Base-by-base conservation (phyloP, 2,113 vertebrate species). In the Ciconia stormi region DNA sequence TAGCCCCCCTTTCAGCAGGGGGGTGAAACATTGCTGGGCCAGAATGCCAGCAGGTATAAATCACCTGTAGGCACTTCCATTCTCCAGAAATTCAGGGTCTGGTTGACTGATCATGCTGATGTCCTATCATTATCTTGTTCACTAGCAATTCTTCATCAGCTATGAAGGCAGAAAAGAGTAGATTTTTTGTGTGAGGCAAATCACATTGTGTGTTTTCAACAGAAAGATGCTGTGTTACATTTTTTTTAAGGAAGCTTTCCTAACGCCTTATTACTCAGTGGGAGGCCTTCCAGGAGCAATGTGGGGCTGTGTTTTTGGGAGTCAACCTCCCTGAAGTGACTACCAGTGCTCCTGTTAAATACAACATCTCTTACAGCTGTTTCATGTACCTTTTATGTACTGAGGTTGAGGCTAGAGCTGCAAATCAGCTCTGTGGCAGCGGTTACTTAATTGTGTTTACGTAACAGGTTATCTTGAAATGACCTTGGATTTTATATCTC, bases 301-400 rank as follows among this genome's bases (percentile, higher is more conserved):
- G 52, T 6, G 2, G 65, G 56, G 15, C 71, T 82, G 65, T 40
- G 30, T 87, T 91, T 87, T 20, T 63, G 77, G 67, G 53, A 61
- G 38, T 8, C 0, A 1, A 81, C 72, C 87, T 94, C 72, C 34
- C 69, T 66, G 77, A 79, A 74, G 81, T 34, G 61, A 50, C 65
- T 89, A 61, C 67, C 50, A 9, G 32, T 26, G 50, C 38, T 82
- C 52, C 49, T 87, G 21, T 69, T 85, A 61, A 79, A 76, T 44
- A 50, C 0, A 0, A 10, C 2, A 0, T 82, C 55, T 89, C 73
- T 67, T 79, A 55, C 17, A 46, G 89, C 72, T 81, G 67, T 73
- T 74, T 58, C 63, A 55, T 78, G n/a, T 91, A 17, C 59, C 69
- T 47, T 69, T 47, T 46, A 20, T 56, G 4, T 5, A 38, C 61